Conservation (phyloP, 2,797 vertebrate species). For the Bradypus variegatus region DNA sequence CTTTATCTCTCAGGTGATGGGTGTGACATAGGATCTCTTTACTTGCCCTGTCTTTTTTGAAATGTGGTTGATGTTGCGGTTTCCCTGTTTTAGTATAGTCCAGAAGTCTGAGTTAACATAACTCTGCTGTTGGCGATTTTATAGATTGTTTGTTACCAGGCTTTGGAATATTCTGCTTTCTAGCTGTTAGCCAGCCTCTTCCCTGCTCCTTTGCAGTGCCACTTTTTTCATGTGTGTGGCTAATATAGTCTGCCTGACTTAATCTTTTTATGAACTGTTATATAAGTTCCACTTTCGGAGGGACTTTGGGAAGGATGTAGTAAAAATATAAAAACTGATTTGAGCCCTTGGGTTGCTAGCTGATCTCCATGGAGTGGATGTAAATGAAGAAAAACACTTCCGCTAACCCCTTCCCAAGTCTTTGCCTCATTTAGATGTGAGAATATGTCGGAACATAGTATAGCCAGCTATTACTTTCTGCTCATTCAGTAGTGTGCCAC, state of each 20-base stretch:
- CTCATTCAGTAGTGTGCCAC: not conserved
- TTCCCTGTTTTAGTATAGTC: not conserved
- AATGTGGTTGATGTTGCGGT: not conserved
- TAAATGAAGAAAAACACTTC: not conserved
- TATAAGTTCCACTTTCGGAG: not conserved
- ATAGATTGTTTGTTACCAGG: not conserved
- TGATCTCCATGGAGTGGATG: not conserved
- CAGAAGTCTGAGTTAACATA: not conserved
- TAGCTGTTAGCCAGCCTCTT: too few relatives aligned
- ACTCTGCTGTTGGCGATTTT: not conserved
- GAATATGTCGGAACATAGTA: not conserved
- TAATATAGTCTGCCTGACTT: not conserved
- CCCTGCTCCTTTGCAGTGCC: not conserved
- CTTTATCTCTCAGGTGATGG: not conserved
- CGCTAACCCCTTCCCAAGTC: not conserved
- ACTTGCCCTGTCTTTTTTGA: not conserved
- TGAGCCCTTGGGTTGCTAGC: not conserved
- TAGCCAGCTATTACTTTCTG: not conserved
- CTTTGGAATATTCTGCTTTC: not conserved
- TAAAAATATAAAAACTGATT: not conserved
- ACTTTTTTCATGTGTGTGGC: not conserved
- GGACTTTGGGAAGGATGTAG: not conserved
- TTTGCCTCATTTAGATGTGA: not conserved
- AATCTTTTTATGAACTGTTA: not conserved
- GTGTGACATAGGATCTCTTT: not conserved